Evolutionary conservation across 2,797 vertebrate species (phyloP).

Genomic region (Tamandua tetradactyla): DNA sequence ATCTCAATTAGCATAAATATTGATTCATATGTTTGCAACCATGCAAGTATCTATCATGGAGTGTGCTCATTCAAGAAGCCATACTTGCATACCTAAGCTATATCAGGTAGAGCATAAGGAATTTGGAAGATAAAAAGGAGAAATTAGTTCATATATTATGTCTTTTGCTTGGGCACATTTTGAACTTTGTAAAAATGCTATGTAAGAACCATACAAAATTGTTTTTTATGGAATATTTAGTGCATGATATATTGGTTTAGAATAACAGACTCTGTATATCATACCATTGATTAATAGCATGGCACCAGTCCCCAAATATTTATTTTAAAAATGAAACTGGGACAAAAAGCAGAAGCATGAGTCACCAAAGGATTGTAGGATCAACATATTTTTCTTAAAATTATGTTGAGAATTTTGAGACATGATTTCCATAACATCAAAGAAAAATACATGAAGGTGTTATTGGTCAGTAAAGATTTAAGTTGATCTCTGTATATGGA

Average conservation of each 20-base stretch:
- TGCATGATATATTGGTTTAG: neutral
- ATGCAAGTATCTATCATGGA: neutral
- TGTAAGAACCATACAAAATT: neutral
- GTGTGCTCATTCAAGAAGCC: neutral
- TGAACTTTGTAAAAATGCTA: neutral
- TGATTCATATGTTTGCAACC: neutral
- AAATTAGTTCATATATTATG: neutral
- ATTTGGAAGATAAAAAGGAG: neutral
- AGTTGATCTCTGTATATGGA: neutral
- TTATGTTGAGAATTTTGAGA: neutral
- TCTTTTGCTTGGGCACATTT: neutral
- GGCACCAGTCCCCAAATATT: neutral
- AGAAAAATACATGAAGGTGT: neutral
- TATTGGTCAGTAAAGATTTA: neutral
- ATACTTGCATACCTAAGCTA: neutral
- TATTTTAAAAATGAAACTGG: neutral
- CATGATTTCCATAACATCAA: constrained; percentile 30
- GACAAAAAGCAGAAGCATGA: neutral
- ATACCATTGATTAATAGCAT: constrained; percentile 9
- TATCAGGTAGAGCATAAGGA: neutral
- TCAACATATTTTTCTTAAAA: neutral
- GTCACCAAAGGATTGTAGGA: neutral
- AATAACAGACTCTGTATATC: neutral
- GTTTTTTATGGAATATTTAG: neutral
- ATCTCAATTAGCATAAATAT: constrained; percentile 52